phyloP scores from a whole-genome alignment of 2,113 vertebrate species.

The Dendrocopos noguchii region DNA sequence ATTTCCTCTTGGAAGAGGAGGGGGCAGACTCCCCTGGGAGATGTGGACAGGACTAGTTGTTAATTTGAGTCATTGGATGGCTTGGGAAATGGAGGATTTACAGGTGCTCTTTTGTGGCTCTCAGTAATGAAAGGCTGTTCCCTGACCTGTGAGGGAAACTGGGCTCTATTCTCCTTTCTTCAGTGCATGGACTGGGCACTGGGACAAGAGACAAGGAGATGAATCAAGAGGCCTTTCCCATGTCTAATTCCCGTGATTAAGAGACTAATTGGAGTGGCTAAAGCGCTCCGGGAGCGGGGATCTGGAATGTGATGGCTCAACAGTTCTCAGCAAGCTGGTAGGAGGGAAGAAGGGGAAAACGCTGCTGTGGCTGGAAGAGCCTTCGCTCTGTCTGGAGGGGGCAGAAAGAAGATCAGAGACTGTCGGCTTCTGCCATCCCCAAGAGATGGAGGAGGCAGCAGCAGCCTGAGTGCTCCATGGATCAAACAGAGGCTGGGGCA shows the following conservation, averaged over 20 bases:
- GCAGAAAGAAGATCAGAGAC: neutral
- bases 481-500: neutral
- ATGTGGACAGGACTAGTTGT: neutral
- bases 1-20: slow-evolving; percentile 29
- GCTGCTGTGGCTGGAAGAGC: neutral
- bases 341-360: neutral
- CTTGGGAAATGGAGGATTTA: neutral
- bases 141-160: neutral
- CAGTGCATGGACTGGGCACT: neutral
- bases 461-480: neutral
- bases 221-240: slow-evolving; percentile 41
- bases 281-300: neutral
- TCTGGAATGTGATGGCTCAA: slow-evolving; percentile 40
- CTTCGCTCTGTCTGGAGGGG: neutral
- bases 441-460: neutral
- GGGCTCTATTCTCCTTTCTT: neutral
- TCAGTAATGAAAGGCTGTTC: neutral
- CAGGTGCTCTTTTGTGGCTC: neutral
- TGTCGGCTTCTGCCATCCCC: neutral
- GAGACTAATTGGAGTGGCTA: slow-evolving; percentile 31
- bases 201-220: slow-evolving; percentile 21
- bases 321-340: slow-evolving; percentile 20
- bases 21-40: neutral
- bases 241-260: slow-evolving; percentile 32
- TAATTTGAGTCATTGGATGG: neutral